Conservation (phyloP, 2,888 invertebrate genomes). For the Drosophila nigricruria region DNA sequence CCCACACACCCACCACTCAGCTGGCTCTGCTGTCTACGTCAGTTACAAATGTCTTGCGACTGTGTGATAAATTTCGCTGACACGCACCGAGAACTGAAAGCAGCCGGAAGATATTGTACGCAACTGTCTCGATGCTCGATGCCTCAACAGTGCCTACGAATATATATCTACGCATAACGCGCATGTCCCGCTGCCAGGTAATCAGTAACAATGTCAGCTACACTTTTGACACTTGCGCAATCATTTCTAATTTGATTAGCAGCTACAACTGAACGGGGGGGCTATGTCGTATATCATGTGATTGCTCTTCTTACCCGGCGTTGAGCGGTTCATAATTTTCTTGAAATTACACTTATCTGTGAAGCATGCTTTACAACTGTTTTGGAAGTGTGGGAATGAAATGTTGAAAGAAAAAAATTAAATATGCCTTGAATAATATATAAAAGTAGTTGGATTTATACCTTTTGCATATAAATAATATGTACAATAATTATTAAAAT, state of each 20-base stretch:
- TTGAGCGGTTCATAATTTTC: background rate
- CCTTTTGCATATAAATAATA: no score
- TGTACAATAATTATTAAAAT: no score
- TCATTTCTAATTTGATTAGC: constrained; percentile 57
- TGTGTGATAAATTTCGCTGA: constrained; percentile 73
- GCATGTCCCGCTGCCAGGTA: constrained; percentile 40
- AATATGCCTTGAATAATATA: no score
- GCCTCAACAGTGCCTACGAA: constrained; percentile 14
- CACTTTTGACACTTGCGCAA: constrained; percentile 55
- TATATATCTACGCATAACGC: constrained; percentile 8
- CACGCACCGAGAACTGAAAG: constrained; percentile 24
- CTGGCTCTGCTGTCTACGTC: constrained; percentile 30
- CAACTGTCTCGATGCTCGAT: constrained; percentile 10
- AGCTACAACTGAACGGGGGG: constrained; percentile 16
- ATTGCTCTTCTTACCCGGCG: background rate
- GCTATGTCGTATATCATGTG: background rate
- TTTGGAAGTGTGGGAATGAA: no score
- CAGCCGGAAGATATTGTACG: constrained; percentile 10
- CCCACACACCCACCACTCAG: background rate
- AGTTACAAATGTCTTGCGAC: constrained; percentile 71
- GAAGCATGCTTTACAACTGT: no score
- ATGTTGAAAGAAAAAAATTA: no score
- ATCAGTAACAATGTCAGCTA: constrained; percentile 34
- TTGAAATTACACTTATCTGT: background rate
- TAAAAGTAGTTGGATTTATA: no score